Evolutionary conservation across 2,888 invertebrate genomes (phyloP).

Genomic region (Calameuta filiformis): DNA sequence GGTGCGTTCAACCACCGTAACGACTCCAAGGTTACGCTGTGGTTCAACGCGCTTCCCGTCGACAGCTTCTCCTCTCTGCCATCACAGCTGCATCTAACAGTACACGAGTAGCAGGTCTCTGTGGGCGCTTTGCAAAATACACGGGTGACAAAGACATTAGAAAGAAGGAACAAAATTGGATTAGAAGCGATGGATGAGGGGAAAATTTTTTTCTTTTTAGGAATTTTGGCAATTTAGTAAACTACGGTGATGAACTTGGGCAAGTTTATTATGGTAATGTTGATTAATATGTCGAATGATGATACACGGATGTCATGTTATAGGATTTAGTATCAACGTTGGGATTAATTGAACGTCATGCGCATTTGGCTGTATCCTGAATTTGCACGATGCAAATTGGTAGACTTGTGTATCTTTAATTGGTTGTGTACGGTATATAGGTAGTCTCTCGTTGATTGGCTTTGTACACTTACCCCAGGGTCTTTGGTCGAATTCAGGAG

Average conservation of each 20-base stretch:
- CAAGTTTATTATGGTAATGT: not conserved
- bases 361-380: not conserved
- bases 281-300: not conserved
- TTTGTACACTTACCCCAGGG: not conserved
- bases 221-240: not conserved
- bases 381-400: not conserved
- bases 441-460: not conserved
- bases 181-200: not conserved
- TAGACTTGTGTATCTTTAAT: not conserved
- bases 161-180: not conserved
- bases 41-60: constrained; percentile 61
- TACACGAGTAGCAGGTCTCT: not conserved
- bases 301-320: not conserved
- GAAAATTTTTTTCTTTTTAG: not conserved
- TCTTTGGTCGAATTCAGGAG: not conserved
- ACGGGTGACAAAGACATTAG: not conserved
- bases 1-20: constrained; percentile 58
- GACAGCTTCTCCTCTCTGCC: constrained; percentile 37
- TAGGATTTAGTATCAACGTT: not conserved
- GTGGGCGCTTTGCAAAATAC: not conserved
- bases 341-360: not conserved
- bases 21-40: constrained; percentile 58
- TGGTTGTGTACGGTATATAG: not conserved
- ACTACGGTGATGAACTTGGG: not conserved
- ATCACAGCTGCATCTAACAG: constrained; percentile 6